Conservation (phyloP, 2,888 invertebrate species). For the Laspeyria flexula region DNA sequence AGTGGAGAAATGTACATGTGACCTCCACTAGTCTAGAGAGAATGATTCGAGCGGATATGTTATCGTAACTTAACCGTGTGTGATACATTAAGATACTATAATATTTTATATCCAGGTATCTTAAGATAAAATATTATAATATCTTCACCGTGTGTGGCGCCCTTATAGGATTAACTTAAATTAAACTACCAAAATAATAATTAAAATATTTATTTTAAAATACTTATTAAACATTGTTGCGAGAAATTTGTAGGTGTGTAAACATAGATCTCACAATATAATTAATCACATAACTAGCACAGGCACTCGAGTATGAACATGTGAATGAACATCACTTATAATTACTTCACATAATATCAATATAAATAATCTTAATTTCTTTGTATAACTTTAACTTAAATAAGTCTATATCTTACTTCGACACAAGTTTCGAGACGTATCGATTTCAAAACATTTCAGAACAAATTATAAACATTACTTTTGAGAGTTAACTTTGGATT, state of each 20-base stretch:
- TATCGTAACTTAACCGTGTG: no score
- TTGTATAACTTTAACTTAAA: slow-evolving; percentile 44
- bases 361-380: slow-evolving; percentile 60
- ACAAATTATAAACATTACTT: slow-evolving; percentile 32
- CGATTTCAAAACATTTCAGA: slow-evolving; percentile 26
- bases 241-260: slow-evolving; percentile 50
- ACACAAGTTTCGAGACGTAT: slow-evolving; percentile 37
- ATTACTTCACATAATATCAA: slow-evolving; percentile 46
- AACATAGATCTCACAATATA: slow-evolving; percentile 48
- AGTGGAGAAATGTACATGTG: no score
- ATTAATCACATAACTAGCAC: slow-evolving; percentile 54
- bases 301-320: slow-evolving; percentile 62
- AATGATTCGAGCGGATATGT: no score
- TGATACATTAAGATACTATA: no score
- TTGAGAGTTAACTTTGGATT: slow-evolving; percentile 39
- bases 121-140: no score
- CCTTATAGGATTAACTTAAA: not conserved
- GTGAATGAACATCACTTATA: slow-evolving; percentile 41
- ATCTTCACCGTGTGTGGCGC: no score
- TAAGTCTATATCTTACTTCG: slow-evolving; percentile 38
- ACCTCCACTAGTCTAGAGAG: no score
- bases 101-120: no score
- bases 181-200: slow-evolving; percentile 7
- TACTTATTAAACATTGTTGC: slow-evolving; percentile 51
- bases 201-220: slow-evolving; percentile 60